Evolutionary conservation across 2,797 vertebrate species (phyloP).

Genomic region (Sebastes matsubarae): DNA sequence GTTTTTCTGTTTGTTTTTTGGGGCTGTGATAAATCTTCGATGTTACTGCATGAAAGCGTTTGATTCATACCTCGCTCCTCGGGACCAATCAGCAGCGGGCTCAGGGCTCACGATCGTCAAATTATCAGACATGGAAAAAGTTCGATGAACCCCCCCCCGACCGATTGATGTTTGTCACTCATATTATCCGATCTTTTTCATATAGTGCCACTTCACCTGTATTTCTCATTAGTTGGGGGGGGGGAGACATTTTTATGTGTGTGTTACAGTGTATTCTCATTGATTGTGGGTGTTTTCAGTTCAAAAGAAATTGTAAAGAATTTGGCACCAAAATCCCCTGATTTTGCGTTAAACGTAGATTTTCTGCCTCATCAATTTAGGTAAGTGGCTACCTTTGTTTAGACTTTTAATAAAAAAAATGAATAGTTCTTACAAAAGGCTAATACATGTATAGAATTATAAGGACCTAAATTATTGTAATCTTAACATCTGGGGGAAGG

Average conservation of each 20-base stretch:
- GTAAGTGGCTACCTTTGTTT: constrained; percentile 26
- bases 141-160: constrained; percentile 6
- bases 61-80: constrained; percentile 40
- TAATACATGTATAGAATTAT: constrained; percentile 31
- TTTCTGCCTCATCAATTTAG: constrained; percentile 13
- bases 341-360: constrained; percentile 12
- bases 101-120: constrained; percentile 9
- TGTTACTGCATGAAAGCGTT: constrained; percentile 59
- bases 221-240: constrained; percentile 12
- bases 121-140: neutral
- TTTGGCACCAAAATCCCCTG: neutral
- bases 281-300: constrained; percentile 23
- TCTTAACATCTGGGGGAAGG: constrained; percentile 2
- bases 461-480: constrained; percentile 45
- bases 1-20: neutral
- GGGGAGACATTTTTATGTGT: constrained; percentile 10
- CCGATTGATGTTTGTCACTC: constrained; percentile 14
- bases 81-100: constrained; percentile 68
- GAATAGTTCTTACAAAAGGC: constrained; percentile 20
- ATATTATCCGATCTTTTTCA: constrained; percentile 12
- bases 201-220: constrained; percentile 26
- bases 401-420: constrained; percentile 17
- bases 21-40: constrained; percentile 22
- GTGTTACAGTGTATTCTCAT: constrained; percentile 34
- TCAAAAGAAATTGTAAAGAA: constrained; percentile 27